These are phyloP conservation scores for Rostratula benghalensis DNA, from an alignment of 2,113 vertebrate species.

Conservation along the genomic window DNA sequence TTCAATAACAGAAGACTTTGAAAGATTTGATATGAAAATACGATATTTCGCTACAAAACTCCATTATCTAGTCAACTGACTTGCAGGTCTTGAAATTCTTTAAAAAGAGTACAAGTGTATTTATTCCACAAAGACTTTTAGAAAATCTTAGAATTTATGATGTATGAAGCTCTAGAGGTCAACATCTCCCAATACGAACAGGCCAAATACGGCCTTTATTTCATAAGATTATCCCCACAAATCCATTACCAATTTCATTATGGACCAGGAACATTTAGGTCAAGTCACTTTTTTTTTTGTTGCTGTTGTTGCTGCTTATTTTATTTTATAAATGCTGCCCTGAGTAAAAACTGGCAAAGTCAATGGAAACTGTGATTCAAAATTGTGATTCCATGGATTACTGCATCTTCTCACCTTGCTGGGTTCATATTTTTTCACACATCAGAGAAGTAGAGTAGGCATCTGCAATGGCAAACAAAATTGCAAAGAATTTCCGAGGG, in stretches of 20 bases:
- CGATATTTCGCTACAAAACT: background rate
- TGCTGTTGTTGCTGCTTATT: background rate
- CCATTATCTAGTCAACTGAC: background rate
- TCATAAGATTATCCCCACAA: background rate
- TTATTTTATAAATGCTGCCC: background rate
- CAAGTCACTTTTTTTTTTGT: background rate
- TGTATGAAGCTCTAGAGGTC: background rate
- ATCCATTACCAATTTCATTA: background rate
- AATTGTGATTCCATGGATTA: background rate
- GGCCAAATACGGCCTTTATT: background rate
- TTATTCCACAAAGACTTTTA: background rate
- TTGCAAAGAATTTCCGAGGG: background rate
- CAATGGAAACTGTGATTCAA: background rate
- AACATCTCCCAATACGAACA: background rate
- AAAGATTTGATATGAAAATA: background rate
- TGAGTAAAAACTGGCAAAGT: background rate
- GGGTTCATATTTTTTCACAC: background rate
- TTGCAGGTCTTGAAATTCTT: background rate
- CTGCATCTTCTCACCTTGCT: background rate
- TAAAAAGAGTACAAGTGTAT: background rate
- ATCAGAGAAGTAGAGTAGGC: background rate
- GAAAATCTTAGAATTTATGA: background rate
- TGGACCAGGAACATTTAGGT: accelerated
- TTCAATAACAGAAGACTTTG: background rate
- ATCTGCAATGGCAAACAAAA: background rate